Percentiles rank a stretch among this genome's conserved stretches.
These are phyloP conservation scores for Pycnonotus jocosus DNA, from an alignment of 2,113 vertebrate genomes.

Conservation along the genomic window DNA sequence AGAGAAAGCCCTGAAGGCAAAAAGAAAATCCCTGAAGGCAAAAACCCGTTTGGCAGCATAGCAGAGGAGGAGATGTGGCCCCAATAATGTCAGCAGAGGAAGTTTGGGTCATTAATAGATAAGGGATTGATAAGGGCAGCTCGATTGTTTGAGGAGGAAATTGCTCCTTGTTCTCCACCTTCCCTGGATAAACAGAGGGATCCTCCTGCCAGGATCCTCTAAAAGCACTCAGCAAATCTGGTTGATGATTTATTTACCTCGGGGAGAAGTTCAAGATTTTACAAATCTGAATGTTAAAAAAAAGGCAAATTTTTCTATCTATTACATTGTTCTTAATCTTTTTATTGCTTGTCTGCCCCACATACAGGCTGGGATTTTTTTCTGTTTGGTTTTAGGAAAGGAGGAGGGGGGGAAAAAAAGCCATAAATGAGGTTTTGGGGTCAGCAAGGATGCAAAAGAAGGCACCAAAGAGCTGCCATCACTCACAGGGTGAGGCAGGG, in stretches of 20 bases:
- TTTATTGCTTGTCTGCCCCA: background rate
- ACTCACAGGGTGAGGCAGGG: background rate
- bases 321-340: background rate
- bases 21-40: background rate
- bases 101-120: constrained; percentile 31
- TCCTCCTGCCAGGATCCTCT: background rate
- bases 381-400: background rate
- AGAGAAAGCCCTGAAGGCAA: background rate
- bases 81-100: background rate
- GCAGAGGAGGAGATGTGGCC: background rate
- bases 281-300: background rate
- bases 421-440: background rate
- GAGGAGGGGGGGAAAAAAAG: fast-evolving
- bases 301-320: background rate
- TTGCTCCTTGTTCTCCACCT: background rate
- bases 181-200: background rate
- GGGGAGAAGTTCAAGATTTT: background rate
- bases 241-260: background rate
- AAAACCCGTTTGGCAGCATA: background rate
- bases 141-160: background rate
- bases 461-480: background rate
- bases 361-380: background rate
- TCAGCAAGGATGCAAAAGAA: background rate
- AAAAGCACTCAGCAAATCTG: background rate
- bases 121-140: background rate